Evolutionary conservation across 2,113 vertebrate genomes (phyloP), one percentile per base, ranked within the genome.

Genomic region (Leucoraja erinaceus): DNA sequence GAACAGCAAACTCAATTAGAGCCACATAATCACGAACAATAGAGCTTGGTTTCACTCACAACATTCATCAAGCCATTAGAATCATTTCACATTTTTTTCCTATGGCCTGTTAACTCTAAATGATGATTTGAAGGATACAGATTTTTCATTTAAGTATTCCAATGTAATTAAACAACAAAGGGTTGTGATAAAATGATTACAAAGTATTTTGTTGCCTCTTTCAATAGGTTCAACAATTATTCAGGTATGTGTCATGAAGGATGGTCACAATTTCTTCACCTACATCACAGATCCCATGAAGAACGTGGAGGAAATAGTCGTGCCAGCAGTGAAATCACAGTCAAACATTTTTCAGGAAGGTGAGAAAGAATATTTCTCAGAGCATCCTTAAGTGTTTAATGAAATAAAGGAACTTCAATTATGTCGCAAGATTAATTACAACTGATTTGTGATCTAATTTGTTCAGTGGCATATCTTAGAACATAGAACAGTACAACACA

Each of bases 211-310:
- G 38, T 25, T 93, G 54, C 93, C 78, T 28, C 78, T 93, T 94
- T 14, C 93, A 91, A 91, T 38, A 99, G 98, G 97, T 31, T 94
- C 95, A 61, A 97, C 96, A 66, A 95, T 97, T 14, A 61, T 98
- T 94, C 98, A 98, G 95, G 94, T 98, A 76, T 96, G 95, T 79
- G 96, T 99, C 93, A 95, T 94, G 92, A 99, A 98, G 93, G 98
- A 99, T 94, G 96, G 95, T 0, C 98, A 99, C 95, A 94, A 93
- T 93, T 98, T 99, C 95, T 96, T 97, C 94, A 96, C 97, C 93
- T 97, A 99, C 94, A 94, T 99, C 83, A 94, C 61, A 70, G 95
- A 97, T 84, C 97, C 96, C 2, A 94, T 93, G 38, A 75, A 95
- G 94, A 94, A 93, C 7, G 22, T 93, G 4, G 68, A 93, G 72